Evolutionary conservation across 2,113 vertebrate species (phyloP).

Genomic region (Noctilio leporinus): DNA sequence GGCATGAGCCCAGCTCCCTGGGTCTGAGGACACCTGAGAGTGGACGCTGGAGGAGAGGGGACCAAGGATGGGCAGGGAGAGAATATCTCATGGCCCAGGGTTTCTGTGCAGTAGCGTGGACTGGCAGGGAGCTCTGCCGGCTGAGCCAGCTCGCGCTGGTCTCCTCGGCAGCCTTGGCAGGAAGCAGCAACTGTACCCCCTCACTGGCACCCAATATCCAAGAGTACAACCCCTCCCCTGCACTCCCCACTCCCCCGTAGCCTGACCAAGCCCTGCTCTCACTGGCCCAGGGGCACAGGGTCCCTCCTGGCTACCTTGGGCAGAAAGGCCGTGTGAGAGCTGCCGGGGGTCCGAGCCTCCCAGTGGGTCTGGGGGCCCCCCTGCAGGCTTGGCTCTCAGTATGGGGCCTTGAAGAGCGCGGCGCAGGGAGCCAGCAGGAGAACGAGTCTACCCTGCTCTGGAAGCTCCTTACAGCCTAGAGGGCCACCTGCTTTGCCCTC

Average conservation of each 20-base stretch:
- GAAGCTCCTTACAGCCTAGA: neutral
- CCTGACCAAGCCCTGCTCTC: neutral
- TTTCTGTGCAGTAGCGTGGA: neutral
- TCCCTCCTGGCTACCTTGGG: neutral
- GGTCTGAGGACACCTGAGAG: neutral
- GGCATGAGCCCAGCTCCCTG: neutral
- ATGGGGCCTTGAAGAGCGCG: neutral
- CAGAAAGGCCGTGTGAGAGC: neutral
- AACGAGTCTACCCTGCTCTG: no score
- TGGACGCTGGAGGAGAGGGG: neutral
- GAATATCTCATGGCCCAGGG: neutral
- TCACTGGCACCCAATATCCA: neutral
- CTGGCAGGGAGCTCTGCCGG: neutral
- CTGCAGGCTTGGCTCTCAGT: neutral
- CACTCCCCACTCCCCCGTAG: rapidly evolving
- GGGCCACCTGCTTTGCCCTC: neutral
- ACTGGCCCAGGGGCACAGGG: neutral
- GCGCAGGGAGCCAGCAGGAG: neutral
- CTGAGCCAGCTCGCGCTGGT: neutral
- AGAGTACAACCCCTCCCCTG: neutral
- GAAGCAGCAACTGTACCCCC: neutral
- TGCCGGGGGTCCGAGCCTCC: neutral
- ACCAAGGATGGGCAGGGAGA: neutral
- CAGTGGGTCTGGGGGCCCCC: neutral
- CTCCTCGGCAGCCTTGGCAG: neutral